These are phyloP conservation scores for Drosophila repletoides DNA, from an alignment of 1,140 invertebrate genomes.

Conservation along the genomic window DNA sequence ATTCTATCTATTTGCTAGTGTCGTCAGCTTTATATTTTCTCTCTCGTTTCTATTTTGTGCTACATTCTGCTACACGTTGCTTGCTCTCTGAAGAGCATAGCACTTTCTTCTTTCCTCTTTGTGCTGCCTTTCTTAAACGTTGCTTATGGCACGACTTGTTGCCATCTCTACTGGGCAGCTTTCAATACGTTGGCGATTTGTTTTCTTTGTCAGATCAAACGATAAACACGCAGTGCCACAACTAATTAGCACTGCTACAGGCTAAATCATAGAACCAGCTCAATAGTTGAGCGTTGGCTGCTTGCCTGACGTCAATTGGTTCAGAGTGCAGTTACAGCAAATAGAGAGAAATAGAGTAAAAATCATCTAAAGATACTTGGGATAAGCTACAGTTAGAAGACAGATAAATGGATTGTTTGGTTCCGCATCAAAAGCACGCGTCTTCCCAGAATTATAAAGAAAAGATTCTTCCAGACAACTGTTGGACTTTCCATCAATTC, in stretches of 20 bases:
- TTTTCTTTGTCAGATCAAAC: slow-evolving; percentile 37
- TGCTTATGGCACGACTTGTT: neutral
- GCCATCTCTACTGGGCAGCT: slow-evolving; percentile 26
- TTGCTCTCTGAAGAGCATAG: too few relatives aligned
- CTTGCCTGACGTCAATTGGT: slow-evolving; percentile 60
- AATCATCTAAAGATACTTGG: slow-evolving; percentile 28
- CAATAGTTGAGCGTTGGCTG: neutral
- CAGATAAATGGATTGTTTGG: slow-evolving; percentile 30
- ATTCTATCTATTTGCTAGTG: too few relatives aligned
- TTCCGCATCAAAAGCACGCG: slow-evolving; percentile 13
- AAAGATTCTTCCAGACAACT: neutral
- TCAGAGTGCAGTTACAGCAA: slow-evolving; percentile 57
- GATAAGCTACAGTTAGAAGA: slow-evolving; percentile 20
- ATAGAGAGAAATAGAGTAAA: slow-evolving; percentile 22
- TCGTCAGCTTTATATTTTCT: too few relatives aligned
- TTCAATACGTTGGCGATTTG: slow-evolving; percentile 7
- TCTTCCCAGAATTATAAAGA: neutral
- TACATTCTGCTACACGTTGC: neutral
- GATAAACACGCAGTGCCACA: slow-evolving; percentile 73
- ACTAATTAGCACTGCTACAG: slow-evolving; percentile 62
- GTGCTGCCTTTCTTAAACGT: neutral
- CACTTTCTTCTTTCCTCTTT: too few relatives aligned
- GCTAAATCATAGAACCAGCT: slow-evolving; percentile 19
- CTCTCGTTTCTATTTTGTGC: neutral
- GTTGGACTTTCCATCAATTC: slow-evolving; percentile 13